Conservation (phyloP, 1,140 invertebrate genomes). For the Bursaphelenchus mucronatus region DNA sequence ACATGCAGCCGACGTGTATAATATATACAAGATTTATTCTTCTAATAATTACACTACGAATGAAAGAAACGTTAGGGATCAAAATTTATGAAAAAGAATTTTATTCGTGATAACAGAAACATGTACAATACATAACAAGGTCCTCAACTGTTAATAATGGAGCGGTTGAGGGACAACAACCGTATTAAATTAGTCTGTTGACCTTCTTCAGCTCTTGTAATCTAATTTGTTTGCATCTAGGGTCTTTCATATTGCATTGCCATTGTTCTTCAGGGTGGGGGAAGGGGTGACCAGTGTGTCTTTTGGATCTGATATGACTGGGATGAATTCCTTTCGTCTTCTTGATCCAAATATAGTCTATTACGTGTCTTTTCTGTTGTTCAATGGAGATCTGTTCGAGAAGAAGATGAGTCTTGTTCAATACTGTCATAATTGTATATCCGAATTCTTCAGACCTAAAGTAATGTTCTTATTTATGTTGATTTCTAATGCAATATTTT, state of each 20-base stretch:
- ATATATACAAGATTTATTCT: no score
- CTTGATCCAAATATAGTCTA: conserved; percentile 37
- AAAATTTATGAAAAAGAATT: no score
- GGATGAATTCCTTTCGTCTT: conserved; percentile 28
- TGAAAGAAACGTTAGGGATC: no score
- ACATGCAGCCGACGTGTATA: no score
- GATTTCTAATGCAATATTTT: conserved; percentile 8
- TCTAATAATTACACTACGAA: no score
- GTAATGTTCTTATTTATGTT: not conserved
- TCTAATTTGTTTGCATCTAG: not conserved
- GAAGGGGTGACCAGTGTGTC: not conserved
- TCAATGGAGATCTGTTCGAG: conserved; percentile 83
- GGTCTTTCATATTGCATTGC: conserved; percentile 9
- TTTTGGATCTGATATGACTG: conserved; percentile 1
- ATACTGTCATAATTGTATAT: conserved; percentile 76
- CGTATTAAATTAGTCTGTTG: no score
- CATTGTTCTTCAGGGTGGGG: not conserved
- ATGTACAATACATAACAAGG: no score
- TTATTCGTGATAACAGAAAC: no score
- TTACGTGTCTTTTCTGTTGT: conserved; percentile 12
- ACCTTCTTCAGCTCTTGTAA: no score
- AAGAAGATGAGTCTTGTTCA: conserved; percentile 79
- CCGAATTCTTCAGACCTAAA: conserved; percentile 83
- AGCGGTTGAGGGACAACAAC: no score
- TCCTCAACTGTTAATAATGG: no score